phyloP scores from a whole-genome alignment of 2,797 vertebrate species.

The Emydoidea blandingii region DNA sequence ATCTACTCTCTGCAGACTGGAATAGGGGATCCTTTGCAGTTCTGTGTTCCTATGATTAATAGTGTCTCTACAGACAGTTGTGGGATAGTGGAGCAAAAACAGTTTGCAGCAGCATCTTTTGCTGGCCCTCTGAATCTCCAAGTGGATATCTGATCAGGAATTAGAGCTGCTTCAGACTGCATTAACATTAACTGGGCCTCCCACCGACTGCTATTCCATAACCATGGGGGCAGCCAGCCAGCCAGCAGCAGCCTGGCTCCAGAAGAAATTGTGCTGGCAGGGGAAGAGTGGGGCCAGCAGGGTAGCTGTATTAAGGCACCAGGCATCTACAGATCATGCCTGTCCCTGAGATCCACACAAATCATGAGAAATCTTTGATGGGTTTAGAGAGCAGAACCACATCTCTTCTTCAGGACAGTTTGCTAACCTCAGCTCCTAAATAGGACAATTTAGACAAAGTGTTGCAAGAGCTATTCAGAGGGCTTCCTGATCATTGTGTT shows the following conservation, averaged over 20 bases:
- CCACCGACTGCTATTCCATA: neutral
- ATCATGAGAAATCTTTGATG: neutral
- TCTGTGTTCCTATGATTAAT: neutral
- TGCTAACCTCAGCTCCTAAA: neutral
- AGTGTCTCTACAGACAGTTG: neutral
- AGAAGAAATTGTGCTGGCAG: neutral
- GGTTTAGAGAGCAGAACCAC: neutral
- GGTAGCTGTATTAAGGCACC: neutral
- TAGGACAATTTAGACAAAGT: neutral
- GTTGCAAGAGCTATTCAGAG: neutral
- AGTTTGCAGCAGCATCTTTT: neutral
- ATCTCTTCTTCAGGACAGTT: neutral
- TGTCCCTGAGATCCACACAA: neutral
- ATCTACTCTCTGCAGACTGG: neutral
- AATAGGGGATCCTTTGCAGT: neutral
- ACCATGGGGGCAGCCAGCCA: neutral
- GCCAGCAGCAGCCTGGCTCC: neutral
- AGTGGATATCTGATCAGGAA: fast-evolving
- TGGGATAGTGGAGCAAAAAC: neutral
- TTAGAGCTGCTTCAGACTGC: neutral
- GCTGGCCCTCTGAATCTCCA: neutral
- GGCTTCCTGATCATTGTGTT: neutral
- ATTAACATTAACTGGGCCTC: neutral
- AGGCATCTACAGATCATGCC: neutral
- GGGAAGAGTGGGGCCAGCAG: neutral